Evolutionary conservation across 2,113 vertebrate species (phyloP).

Genomic region (Dendrocopos noguchii): DNA sequence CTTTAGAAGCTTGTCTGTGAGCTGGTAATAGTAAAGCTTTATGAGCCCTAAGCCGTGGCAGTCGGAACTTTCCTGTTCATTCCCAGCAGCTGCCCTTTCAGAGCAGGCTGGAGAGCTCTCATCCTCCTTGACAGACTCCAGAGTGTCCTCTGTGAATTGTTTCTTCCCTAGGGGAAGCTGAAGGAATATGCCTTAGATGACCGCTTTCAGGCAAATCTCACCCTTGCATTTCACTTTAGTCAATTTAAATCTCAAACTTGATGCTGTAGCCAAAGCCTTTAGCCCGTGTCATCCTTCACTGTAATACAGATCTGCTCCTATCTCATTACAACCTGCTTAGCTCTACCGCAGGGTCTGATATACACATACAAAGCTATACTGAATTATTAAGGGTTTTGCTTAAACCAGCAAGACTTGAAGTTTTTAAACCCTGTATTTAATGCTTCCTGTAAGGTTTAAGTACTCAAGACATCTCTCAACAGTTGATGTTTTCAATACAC

Average conservation of each 20-base stretch:
- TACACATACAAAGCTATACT: neutral
- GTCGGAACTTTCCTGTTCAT: neutral
- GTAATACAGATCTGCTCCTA: constrained; percentile 3
- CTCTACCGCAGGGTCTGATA: neutral
- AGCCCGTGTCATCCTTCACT: constrained; percentile 16
- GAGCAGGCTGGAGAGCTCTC: neutral
- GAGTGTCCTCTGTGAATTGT: neutral
- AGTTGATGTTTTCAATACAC: neutral
- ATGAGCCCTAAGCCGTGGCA: neutral
- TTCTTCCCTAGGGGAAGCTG: constrained; percentile 23
- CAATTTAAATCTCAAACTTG: constrained; percentile 50
- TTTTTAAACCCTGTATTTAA: constrained; percentile 7
- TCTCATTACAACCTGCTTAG: constrained; percentile 2
- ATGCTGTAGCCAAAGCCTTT: constrained; percentile 33
- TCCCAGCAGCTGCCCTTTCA: neutral
- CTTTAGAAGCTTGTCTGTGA: neutral
- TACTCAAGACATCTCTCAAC: neutral
- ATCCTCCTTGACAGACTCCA: constrained; percentile 5
- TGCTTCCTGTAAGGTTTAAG: neutral
- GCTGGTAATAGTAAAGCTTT: neutral
- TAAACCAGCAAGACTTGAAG: neutral
- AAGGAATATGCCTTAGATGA: constrained; percentile 14
- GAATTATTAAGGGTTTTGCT: constrained; percentile 37
- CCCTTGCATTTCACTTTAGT: constrained; percentile 23
- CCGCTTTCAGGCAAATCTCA: neutral